Evolutionary conservation across 1,140 invertebrate genomes (phyloP).

Genomic region (Parapsyche elsis): DNA sequence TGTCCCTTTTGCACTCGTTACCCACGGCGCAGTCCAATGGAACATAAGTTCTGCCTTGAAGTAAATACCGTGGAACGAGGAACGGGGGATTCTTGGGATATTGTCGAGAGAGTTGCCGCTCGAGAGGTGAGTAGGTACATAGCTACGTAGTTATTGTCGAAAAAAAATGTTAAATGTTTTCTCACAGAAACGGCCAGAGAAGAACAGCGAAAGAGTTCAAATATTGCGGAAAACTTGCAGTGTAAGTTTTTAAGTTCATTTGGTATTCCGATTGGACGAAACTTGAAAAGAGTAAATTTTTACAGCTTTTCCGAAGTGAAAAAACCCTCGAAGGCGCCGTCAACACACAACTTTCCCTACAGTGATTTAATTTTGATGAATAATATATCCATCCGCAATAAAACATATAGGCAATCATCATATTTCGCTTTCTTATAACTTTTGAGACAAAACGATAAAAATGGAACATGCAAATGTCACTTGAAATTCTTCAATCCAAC

Average conservation of each 20-base stretch:
- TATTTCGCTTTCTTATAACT: no score
- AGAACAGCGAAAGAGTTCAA: constrained; percentile 12
- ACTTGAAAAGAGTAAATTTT: not conserved
- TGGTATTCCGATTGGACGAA: constrained; percentile 18
- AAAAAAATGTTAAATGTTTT: constrained; percentile 9
- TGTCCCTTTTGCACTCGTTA: constrained; percentile 13
- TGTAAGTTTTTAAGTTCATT: constrained; percentile 25
- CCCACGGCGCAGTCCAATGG: not conserved
- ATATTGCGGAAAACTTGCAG: constrained; percentile 10
- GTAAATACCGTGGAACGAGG: constrained; percentile 20
- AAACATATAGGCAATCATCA: no score
- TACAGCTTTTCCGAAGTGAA: not conserved
- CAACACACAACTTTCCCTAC: no score
- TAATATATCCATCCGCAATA: no score
- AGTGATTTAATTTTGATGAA: no score
- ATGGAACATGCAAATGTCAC: no score
- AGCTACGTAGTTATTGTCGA: constrained; percentile 20
- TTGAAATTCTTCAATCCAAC: no score
- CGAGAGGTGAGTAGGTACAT: not conserved
- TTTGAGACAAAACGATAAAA: no score
- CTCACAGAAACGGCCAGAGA: not conserved
- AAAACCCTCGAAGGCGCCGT: no score
- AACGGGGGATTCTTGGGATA: not conserved
- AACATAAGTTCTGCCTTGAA: constrained; percentile 20
- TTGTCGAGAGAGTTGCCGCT: constrained; percentile 23